Evolutionary conservation across 2,797 vertebrate species (phyloP), one percentile per base, ranked within the genome.

Genomic region (Diplodus sargus): DNA sequence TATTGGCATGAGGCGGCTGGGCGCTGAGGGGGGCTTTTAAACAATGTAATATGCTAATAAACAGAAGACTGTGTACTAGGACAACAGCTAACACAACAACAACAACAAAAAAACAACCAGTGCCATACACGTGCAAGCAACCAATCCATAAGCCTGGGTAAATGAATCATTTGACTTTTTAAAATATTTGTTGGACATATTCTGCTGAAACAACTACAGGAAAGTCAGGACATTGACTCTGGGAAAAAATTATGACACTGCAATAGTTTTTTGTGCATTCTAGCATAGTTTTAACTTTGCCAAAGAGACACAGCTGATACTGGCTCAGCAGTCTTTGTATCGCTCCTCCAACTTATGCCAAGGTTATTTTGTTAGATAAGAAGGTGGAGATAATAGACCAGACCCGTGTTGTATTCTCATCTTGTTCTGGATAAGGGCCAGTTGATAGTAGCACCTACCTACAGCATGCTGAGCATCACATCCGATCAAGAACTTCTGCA

Each of bases 31-130:
- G 76, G 51, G 71, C 70, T 83, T 90, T 91, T 78, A 86, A 88
- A 91, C 90, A 82, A 83, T 85, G 81, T 68, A 76, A 23, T 87
- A 85, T 86, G 81, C 81, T 87, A 84, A 92, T 89, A 74, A 81
- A 82, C 74, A 75, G 78, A 87, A 85, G 62, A 0, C 71, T 59
- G 53, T 83, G 87, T 87, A 67, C 82, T 13, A 79, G 73, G 79
- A 87, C 90, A 59, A 74, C 70, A 81, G 62, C 76, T 23, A 68
- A 39, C 34, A 79, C 56, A 74, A 83, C 49, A 75, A 54, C 68
- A 75, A 53, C 12, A 54, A 47, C 12, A 15, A 20, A 47, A 45
- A 64, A 51, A 22, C 73, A 34, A 66, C 7, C 42, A 45, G 45
- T 11, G 6, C 13, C n/a, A 17, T 45, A 22, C 42, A 64, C 74